Evolutionary conservation across 2,113 vertebrate genomes (phyloP), one percentile per base, ranked within the genome.

Genomic region (Lampris megalopsis): DNA sequence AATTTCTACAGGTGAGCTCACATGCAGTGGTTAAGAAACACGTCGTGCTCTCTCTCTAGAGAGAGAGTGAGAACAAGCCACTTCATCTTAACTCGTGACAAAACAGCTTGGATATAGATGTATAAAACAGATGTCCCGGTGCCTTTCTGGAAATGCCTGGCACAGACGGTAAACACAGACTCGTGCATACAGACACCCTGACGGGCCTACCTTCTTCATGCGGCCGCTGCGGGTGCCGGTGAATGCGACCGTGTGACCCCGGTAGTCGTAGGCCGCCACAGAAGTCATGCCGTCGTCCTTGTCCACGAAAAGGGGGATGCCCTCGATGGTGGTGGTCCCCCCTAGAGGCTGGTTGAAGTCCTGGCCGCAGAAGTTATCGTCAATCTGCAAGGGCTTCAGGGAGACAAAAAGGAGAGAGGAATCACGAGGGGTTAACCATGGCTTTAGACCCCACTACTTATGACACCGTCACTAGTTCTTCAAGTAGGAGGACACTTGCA

Each of bases 311-410:
- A 99, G 96, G 0, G 97, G 96, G 0, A 92, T 94, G 67, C 98
- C 98, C 92, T 98, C 97, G 0, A 99, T 99, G 79, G 97, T 96
- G 58, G 94, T 95, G 0, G 97, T 99, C 77, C 97, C 98, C 0
- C 97, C 98, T 68, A 99, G 93, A 0, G 98, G 98, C 93, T 99
- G 97, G 92, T 99, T 99, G 94, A 99, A 99, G 93, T 99, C 97
- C 91, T 98, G 98, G 13, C 98, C 98, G 0, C 98, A 99, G 94
- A 99, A 99, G 88, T 98, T 94, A 70, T 99, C 98, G 0, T 99
- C 97, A 0, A 99, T 99, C 94, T 98, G 97, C 89, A 99, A 82
- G 0, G 98, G 97, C 98, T 99, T 92, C 3, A 0, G 50, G 45
- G 9, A 10, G 63, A 11, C 35, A 60, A 58, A 43, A 24, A 9